Evolutionary conservation across 2,888 invertebrate species (phyloP).

Genomic region (Hemicrepidius hirtus): DNA sequence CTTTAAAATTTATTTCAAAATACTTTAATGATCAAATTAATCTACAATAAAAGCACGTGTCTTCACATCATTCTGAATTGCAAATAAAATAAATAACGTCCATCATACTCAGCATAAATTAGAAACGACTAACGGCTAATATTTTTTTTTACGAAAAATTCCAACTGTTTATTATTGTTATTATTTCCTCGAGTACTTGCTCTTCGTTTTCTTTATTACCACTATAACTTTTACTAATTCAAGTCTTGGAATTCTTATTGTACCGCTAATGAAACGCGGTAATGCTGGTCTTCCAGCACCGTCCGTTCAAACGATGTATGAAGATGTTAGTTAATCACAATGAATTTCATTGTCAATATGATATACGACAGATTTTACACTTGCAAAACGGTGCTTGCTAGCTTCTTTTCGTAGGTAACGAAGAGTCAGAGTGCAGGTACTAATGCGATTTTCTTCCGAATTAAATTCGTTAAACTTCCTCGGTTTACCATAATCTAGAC

Average conservation of each 20-base stretch:
- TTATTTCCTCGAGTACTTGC: neutral
- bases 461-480: neutral
- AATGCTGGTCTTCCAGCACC: slow-evolving; percentile 18
- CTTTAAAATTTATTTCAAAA: too few relatives aligned
- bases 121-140: neutral
- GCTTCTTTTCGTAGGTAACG: neutral
- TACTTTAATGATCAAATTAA: too few relatives aligned
- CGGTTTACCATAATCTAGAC: too few relatives aligned
- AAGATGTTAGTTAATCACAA: slow-evolving; percentile 16
- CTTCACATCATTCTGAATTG: neutral
- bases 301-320: slow-evolving; percentile 6
- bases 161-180: neutral
- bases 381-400: slow-evolving; percentile 13
- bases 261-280: slow-evolving; percentile 29
- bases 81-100: neutral
- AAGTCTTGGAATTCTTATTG: slow-evolving; percentile 32
- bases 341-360: slow-evolving; percentile 17
- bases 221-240: slow-evolving; percentile 33
- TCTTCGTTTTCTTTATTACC: slow-evolving; percentile 27
- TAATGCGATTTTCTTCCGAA: slow-evolving; percentile 18
- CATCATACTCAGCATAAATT: neutral
- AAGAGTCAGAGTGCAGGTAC: neutral
- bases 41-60: too few relatives aligned
- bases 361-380: slow-evolving; percentile 22
- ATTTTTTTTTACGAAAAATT: neutral